Evolutionary conservation across 2,797 vertebrate species (phyloP).

Genomic region (Catharus ustulatus): DNA sequence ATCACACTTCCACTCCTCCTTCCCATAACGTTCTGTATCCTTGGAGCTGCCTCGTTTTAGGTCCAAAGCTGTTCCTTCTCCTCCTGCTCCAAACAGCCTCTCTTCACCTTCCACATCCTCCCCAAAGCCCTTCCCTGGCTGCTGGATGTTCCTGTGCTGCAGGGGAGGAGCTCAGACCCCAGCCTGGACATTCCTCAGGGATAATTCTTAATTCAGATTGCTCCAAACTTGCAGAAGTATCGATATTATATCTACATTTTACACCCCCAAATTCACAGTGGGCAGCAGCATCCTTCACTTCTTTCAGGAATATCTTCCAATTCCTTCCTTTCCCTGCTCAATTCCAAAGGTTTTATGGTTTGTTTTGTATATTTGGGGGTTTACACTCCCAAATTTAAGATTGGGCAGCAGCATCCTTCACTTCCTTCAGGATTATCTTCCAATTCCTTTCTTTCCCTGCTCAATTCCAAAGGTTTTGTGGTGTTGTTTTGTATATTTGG

Average conservation of each 20-base stretch:
- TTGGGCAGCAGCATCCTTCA: neutral
- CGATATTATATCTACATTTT: fast-evolving
- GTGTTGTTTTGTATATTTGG: neutral
- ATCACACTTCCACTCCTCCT: neutral
- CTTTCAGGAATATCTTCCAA: neutral
- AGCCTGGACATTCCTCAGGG: neutral
- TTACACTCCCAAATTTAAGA: neutral
- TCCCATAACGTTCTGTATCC: neutral
- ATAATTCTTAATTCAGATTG: too few species aligned
- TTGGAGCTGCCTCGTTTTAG: neutral
- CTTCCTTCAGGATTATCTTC: neutral
- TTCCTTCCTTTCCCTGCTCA: too few species aligned
- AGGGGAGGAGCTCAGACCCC: neutral
- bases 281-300: neutral
- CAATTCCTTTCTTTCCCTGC: neutral
- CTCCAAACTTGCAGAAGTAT: neutral
- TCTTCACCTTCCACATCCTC: neutral
- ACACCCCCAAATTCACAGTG: neutral
- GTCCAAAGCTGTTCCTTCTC: slow-evolving; percentile 13
- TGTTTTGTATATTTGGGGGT: too few species aligned
- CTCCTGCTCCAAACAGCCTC: neutral
- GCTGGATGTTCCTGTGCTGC: neutral
- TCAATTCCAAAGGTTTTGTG: neutral
- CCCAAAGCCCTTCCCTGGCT: neutral
- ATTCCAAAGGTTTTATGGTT: neutral